phyloP scores from a whole-genome alignment of 2,888 invertebrate genomes.

The Chromoteleia sp. region DNA sequence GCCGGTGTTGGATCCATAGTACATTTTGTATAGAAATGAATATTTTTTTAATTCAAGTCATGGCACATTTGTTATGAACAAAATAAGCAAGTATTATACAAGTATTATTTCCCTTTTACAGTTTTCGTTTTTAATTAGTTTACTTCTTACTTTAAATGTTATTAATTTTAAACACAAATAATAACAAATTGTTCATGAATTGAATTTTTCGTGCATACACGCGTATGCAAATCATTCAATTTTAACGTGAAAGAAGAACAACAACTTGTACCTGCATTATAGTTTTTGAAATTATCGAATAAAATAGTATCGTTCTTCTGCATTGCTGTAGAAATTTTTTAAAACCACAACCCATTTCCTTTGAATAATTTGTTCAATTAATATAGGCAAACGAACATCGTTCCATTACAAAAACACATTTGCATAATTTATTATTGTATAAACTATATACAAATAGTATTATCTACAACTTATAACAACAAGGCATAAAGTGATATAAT shows the following conservation, averaged over 20 bases:
- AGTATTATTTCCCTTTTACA: constrained; percentile 4
- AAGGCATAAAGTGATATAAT: background rate
- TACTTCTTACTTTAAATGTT: background rate
- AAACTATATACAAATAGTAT: constrained; percentile 57
- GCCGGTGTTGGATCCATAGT: constrained; percentile 51
- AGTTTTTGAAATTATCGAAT: constrained; percentile 66
- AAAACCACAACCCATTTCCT: background rate
- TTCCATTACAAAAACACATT: constrained; percentile 17
- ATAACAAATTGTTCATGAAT: constrained; percentile 54
- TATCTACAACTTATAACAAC: constrained; percentile 56
- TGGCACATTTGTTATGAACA: constrained; percentile 35
- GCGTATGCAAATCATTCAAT: constrained; percentile 32
- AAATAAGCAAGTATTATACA: constrained; percentile 12
- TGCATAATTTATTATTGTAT: constrained; percentile 47
- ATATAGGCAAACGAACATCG: background rate
- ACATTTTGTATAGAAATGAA: constrained; percentile 48
- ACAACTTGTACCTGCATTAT: constrained; percentile 71
- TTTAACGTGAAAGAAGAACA: constrained; percentile 44
- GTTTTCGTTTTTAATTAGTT: background rate
- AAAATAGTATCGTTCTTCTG: constrained; percentile 68
- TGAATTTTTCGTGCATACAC: constrained; percentile 24
- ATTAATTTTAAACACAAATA: background rate
- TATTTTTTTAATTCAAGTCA: constrained; percentile 52
- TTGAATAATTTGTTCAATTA: background rate
- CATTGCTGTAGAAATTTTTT: constrained; percentile 9